Conservation (phyloP, 2,888 invertebrate genomes). For the Apotomis betuletana region DNA sequence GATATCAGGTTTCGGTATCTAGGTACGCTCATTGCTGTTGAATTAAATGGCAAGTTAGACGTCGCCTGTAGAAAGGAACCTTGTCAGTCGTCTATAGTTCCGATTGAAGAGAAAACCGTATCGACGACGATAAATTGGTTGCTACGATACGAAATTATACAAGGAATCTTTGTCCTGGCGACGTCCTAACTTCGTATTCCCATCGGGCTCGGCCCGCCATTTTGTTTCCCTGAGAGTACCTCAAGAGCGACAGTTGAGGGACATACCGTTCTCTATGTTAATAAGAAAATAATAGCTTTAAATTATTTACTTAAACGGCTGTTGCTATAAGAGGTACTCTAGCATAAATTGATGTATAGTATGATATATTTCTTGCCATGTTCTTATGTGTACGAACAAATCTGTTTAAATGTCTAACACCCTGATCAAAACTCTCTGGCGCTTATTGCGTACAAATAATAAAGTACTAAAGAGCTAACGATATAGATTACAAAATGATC, state of each 20-base stretch:
- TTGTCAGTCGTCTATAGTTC: background rate
- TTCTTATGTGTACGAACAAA: background rate
- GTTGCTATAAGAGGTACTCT: background rate
- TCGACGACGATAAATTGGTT: background rate
- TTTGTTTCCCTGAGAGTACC: slow-evolving; percentile 3
- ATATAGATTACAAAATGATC: too few relatives aligned
- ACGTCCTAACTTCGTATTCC: background rate
- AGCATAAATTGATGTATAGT: background rate
- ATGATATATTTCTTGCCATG: slow-evolving; percentile 23
- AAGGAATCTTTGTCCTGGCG: background rate
- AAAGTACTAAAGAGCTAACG: slow-evolving; percentile 1
- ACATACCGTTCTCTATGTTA: slow-evolving; percentile 11
- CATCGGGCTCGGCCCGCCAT: slow-evolving; percentile 11
- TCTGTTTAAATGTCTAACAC: background rate
- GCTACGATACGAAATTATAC: background rate
- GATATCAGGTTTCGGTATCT: too few relatives aligned
- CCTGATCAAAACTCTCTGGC: background rate
- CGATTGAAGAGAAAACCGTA: background rate
- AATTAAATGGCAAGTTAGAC: background rate
- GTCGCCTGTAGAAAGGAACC: slow-evolving; percentile 3
- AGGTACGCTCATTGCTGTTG: background rate
- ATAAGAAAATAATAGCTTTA: slow-evolving; percentile 20
- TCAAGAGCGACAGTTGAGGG: slow-evolving; percentile 5
- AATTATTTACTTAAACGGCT: slow-evolving; percentile 12
- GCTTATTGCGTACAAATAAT: slow-evolving; percentile 15